Conservation (phyloP, 1,140 invertebrate species). For the Scaptomyza pallida region DNA sequence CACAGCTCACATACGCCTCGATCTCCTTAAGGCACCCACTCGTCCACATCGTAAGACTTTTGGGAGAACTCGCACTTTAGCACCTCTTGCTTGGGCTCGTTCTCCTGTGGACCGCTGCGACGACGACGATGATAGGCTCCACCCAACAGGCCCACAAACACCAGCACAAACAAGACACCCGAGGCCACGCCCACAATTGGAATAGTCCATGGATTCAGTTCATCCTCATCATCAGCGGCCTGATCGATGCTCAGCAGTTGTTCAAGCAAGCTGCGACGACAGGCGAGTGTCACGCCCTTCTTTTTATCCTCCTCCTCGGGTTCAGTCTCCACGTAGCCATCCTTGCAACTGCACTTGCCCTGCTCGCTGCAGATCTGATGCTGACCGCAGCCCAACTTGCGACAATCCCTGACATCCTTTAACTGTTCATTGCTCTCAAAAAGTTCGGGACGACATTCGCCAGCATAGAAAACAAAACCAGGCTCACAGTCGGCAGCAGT, state of each 20-base stretch:
- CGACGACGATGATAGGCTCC: constrained; percentile 32
- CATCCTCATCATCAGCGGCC: constrained; percentile 57
- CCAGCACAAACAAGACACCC: constrained; percentile 43
- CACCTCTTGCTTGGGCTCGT: constrained; percentile 46
- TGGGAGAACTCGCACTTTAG: constrained; percentile 60
- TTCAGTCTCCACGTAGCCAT: constrained; percentile 47
- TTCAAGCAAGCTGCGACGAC: constrained; percentile 48
- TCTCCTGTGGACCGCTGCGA: background rate
- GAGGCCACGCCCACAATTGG: constrained; percentile 62
- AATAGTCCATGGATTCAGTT: constrained; percentile 60
- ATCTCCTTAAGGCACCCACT: constrained; percentile 58
- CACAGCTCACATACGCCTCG: constrained; percentile 40
- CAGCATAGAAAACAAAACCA: constrained; percentile 55
- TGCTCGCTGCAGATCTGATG: constrained; percentile 49
- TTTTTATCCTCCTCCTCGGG: background rate
- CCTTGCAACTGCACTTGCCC: constrained; percentile 47
- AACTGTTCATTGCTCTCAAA: constrained; percentile 61
- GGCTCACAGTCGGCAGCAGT: constrained; percentile 28
- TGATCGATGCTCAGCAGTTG: constrained; percentile 53
- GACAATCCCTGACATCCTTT: constrained; percentile 24
- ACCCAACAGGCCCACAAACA: constrained; percentile 49
- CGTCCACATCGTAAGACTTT: constrained; percentile 63
- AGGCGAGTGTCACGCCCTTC: constrained; percentile 16
- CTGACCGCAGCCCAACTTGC: constrained; percentile 43
- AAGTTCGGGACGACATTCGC: constrained; percentile 58